phyloP scores from a whole-genome alignment of 1,140 invertebrate genomes.

The Forficula auricularia region DNA sequence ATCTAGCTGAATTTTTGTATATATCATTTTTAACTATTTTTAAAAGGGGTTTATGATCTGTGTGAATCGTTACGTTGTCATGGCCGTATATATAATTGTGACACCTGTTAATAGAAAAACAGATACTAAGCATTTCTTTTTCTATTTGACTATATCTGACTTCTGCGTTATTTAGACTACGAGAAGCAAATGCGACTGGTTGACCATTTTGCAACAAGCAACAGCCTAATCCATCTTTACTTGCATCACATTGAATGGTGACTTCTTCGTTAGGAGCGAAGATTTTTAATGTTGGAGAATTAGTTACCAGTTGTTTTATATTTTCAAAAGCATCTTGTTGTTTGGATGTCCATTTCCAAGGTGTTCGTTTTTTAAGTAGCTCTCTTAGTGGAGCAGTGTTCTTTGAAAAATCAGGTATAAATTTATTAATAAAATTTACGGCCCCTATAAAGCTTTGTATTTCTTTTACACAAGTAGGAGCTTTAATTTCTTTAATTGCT shows the following conservation, averaged over 20 bases:
- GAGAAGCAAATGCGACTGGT: conserved; percentile 21
- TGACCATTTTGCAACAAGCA: conserved; percentile 18
- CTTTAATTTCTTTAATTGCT: conserved; percentile 19
- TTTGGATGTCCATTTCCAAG: conserved; percentile 12
- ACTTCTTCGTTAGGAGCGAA: conserved; percentile 16
- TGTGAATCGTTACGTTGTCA: conserved; percentile 18
- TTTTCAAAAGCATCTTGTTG: conserved; percentile 16
- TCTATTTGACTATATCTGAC: conserved; percentile 5
- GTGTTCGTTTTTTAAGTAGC: conserved; percentile 15
- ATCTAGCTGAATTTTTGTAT: too few species aligned
- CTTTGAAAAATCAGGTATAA: conserved; percentile 20
- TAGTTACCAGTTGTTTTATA: conserved; percentile 16
- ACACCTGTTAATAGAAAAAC: conserved; percentile 22
- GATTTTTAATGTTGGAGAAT: conserved; percentile 15
- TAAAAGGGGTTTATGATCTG: conserved; percentile 22
- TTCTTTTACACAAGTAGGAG: conserved; percentile 16
- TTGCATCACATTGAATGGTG: conserved; percentile 18
- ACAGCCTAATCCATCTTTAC: conserved; percentile 20
- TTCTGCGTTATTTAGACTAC: conserved; percentile 14
- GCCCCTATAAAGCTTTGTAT: conserved; percentile 18
- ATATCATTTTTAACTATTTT: too few species aligned
- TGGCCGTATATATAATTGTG: conserved; percentile 24
- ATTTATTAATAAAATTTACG: conserved; percentile 20
- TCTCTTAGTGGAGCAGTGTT: conserved; percentile 14
- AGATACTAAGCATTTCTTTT: conserved; percentile 3